Evolutionary conservation across 2,797 vertebrate species (phyloP).

Genomic region (Helostoma temminkii): DNA sequence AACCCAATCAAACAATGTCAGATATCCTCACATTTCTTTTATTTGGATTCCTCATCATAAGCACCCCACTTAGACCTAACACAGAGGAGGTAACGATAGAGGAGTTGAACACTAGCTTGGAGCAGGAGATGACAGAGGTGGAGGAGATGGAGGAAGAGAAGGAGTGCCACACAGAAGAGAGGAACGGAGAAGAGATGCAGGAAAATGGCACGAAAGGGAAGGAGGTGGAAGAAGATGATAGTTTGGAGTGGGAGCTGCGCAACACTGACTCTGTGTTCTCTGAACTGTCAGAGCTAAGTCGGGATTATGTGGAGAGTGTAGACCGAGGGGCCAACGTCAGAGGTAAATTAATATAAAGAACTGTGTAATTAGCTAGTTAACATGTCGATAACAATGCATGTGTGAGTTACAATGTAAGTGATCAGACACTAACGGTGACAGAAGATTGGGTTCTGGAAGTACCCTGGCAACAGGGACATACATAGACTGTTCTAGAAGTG

Average conservation of each 20-base stretch:
- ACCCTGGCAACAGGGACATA: conserved; percentile 2
- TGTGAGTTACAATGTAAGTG: neutral
- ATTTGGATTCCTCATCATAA: conserved; percentile 25
- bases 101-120: conserved; percentile 49
- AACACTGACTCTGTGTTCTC: conserved; percentile 87
- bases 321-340: conserved; percentile 83
- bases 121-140: conserved; percentile 63
- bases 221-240: conserved; percentile 73
- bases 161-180: conserved; percentile 23
- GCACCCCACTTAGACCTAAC: conserved; percentile 59
- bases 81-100: conserved; percentile 17
- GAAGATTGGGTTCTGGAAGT: conserved; percentile 17
- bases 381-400: neutral
- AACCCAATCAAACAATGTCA: neutral
- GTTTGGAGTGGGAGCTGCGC: conserved; percentile 83
- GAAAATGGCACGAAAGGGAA: conserved; percentile 29
- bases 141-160: conserved; percentile 20
- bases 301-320: conserved; percentile 85
- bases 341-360: conserved; percentile 65
- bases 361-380: neutral
- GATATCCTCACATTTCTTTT: neutral
- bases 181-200: conserved; percentile 13
- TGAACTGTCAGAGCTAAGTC: conserved; percentile 86
- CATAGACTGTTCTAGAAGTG: conserved; percentile 11
- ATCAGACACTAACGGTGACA: neutral